A percentile compares a stretch with the other conserved stretches of the same genome.
These are phyloP conservation scores for Malurus alboscapulatus DNA, from an alignment of 2,113 vertebrate species.

Conservation along the genomic window DNA sequence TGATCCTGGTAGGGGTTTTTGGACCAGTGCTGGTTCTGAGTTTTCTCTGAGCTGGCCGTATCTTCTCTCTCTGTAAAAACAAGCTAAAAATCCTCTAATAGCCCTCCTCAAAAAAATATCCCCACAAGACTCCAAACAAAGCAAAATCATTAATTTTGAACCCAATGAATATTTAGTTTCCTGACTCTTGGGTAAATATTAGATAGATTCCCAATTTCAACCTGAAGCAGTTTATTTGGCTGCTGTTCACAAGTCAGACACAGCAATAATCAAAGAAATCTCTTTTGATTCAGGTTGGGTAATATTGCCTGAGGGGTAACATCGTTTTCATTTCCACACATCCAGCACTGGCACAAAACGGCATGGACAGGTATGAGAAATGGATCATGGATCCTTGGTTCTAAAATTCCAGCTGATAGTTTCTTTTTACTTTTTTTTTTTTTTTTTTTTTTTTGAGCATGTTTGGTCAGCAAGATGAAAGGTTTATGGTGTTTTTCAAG, in stretches of 20 bases:
- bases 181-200: slow-evolving; percentile 52
- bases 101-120: not conserved
- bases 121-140: not conserved
- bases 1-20: slow-evolving; percentile 17
- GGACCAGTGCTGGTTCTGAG: slow-evolving; percentile 63
- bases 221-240: slow-evolving; percentile 63
- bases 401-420: slow-evolving; percentile 69
- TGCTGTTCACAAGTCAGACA: slow-evolving; percentile 61
- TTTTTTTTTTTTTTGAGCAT: slow-evolving; percentile 37
- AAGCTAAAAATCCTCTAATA: not conserved
- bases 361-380: slow-evolving; percentile 71
- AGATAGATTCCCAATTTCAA: slow-evolving; percentile 60
- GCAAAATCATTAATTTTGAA: not conserved
- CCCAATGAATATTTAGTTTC: not conserved
- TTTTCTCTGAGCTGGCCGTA: not conserved
- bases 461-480: too few species aligned
- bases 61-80: not conserved
- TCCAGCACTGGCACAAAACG: slow-evolving; percentile 70
- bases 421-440: slow-evolving; percentile 33
- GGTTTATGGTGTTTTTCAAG: too few species aligned
- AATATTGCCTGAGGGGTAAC: slow-evolving; percentile 56
- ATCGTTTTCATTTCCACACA: slow-evolving; percentile 44
- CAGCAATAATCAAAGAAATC: slow-evolving; percentile 63
- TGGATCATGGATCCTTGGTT: slow-evolving; percentile 69
- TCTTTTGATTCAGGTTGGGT: slow-evolving; percentile 44